These are phyloP conservation scores for Cataglyphis albicans DNA, from an alignment of 2,888 invertebrate genomes.

Conservation along the genomic window DNA sequence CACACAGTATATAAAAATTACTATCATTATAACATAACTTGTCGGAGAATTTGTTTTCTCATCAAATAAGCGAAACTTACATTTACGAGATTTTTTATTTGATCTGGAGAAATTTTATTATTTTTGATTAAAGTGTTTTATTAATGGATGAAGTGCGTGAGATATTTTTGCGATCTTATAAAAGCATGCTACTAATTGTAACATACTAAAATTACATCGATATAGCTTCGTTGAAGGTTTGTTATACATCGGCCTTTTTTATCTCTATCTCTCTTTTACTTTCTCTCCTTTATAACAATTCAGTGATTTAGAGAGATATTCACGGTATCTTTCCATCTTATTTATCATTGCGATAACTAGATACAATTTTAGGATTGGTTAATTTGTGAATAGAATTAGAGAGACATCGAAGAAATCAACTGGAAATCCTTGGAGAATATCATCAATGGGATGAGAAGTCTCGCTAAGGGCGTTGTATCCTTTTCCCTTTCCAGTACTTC, in stretches of 20 bases:
- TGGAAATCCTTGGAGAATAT: neutral
- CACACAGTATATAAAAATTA: neutral
- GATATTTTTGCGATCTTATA: constrained; percentile 65
- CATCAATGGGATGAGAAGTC: neutral
- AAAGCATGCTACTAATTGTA: constrained; percentile 64
- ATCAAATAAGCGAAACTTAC: neutral
- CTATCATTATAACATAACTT: neutral
- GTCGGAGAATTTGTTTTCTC: neutral
- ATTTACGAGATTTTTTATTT: neutral
- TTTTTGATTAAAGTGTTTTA: neutral
- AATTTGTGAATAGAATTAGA: constrained; percentile 5
- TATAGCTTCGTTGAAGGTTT: constrained; percentile 64
- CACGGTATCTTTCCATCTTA: neutral
- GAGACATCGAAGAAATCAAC: neutral
- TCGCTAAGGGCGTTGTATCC: constrained; percentile 26
- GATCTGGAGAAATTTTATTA: neutral
- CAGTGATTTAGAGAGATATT: neutral
- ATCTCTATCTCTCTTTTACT: constrained; percentile 3
- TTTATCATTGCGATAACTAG: neutral
- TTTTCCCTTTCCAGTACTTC: constrained; percentile 13
- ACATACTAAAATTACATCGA: constrained; percentile 65
- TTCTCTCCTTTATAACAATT: neutral
- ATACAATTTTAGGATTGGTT: neutral
- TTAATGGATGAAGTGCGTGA: constrained; percentile 24
- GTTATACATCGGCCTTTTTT: constrained; percentile 34